Evolutionary conservation across 1,140 invertebrate species (phyloP).

Genomic region (Vanessa atalanta): DNA sequence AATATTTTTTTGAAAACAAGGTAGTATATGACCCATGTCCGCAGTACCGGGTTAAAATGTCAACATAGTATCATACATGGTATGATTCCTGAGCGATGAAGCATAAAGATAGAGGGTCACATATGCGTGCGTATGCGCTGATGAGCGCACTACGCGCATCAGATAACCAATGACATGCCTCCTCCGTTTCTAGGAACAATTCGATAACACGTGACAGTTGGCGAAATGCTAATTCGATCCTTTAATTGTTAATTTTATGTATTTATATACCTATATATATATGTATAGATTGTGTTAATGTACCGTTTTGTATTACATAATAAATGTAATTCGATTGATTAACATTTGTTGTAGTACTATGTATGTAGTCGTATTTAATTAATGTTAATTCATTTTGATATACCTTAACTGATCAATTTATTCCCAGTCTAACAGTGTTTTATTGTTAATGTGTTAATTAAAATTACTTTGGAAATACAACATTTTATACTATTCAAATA

Average conservation of each 20-base stretch:
- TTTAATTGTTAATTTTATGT: background rate
- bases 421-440: too few relatives aligned
- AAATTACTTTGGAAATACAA: too few relatives aligned
- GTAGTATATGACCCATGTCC: background rate
- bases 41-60: background rate
- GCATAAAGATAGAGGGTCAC: constrained; percentile 21
- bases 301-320: background rate
- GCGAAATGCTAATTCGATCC: background rate
- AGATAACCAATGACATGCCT: constrained; percentile 52
- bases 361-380: background rate
- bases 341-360: background rate
- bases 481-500: too few relatives aligned
- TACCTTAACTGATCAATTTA: too few relatives aligned
- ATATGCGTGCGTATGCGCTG: constrained; percentile 37
- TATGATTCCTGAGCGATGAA: constrained; percentile 17
- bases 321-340: background rate
- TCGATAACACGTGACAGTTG: constrained; percentile 25
- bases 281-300: too few relatives aligned
- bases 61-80: background rate
- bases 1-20: too few relatives aligned
- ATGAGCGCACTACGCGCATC: constrained; percentile 43
- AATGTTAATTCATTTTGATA: background rate
- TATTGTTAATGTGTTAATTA: too few relatives aligned
- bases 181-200: constrained; percentile 50
- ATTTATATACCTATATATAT: background rate